Conservation (phyloP, 2,888 invertebrate genomes). For the Cecidostiba fungosa region DNA sequence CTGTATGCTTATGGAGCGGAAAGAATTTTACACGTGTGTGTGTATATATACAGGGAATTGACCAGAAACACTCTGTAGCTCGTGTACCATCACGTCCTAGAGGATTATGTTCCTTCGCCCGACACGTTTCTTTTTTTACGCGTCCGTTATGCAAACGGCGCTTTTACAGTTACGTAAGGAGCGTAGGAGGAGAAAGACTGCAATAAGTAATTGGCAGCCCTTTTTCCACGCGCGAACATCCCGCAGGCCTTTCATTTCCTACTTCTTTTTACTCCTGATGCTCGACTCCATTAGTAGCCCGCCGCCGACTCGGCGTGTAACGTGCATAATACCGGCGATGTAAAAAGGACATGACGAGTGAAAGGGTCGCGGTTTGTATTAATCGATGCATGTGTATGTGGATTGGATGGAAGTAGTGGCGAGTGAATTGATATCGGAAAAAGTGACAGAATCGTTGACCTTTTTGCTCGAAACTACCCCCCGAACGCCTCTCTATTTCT, state of each 20-base stretch:
- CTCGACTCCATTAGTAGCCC: not conserved
- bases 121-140: not conserved
- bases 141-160: not conserved
- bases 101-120: not conserved
- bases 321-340: not conserved
- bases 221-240: not conserved
- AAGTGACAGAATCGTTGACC: not conserved
- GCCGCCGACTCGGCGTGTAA: not conserved
- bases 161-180: conserved; percentile 4
- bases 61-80: not conserved
- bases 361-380: not conserved
- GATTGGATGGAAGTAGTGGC: not conserved
- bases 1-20: not conserved
- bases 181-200: not conserved
- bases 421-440: not conserved
- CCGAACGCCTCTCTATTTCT: not conserved
- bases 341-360: not conserved
- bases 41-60: not conserved
- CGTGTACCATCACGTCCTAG: not conserved
- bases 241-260: conserved; percentile 1
- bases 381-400: not conserved
- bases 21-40: not conserved
- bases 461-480: not conserved
- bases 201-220: not conserved
- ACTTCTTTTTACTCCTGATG: not conserved